Base-by-base conservation (phyloP, 2,113 vertebrate species). In the Pristiophorus japonicus region DNA sequence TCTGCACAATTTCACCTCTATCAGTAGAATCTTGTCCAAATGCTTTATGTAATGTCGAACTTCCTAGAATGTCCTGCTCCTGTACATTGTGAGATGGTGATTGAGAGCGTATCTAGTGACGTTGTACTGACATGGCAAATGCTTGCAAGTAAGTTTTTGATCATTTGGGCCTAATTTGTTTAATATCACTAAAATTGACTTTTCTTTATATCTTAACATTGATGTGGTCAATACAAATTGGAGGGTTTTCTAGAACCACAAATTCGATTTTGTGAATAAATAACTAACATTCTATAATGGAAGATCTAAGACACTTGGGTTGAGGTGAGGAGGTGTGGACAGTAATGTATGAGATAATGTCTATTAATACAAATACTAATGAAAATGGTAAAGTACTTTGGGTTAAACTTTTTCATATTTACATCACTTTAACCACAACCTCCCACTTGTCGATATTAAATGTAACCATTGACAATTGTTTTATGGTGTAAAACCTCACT, bases 401-500 rank as follows among this genome's bases (percentile, higher is more conserved):
- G 42, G 20, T 45, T 94, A 70, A 10, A 70, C 22, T 30, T 94
- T 42, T 30, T 45, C 42, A 47, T 70, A 70, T 70, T 67, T 94
- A 30, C 8, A 94, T 70, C 55, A n/a, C 38, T 94, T 94, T 94
- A 66, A 51, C 63, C 66, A 24, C 92, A 70, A 14, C 42, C 27
- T 70, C 42, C 65, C 38, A 27, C 42, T 94, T 70, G 65, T 94
- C 92, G 14, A 14, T 47, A 67, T 70, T 94, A 94, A 91, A 62
- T 91, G 55, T 91, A 91, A 62, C 88, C 92, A 94, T 94, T 94
- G 63, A 34, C 92, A 94, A 47, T 94, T 94, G 92, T 66, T 94
- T 67, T 47, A 47, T 94, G n/a, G 66, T 63, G 16, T 91, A 63
- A 91, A 62, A 38, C 88, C 88, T 63, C 88, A 47, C 84, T 18